Evolutionary conservation across 2,888 invertebrate species (phyloP).

Genomic region (Euplexia lucipara): DNA sequence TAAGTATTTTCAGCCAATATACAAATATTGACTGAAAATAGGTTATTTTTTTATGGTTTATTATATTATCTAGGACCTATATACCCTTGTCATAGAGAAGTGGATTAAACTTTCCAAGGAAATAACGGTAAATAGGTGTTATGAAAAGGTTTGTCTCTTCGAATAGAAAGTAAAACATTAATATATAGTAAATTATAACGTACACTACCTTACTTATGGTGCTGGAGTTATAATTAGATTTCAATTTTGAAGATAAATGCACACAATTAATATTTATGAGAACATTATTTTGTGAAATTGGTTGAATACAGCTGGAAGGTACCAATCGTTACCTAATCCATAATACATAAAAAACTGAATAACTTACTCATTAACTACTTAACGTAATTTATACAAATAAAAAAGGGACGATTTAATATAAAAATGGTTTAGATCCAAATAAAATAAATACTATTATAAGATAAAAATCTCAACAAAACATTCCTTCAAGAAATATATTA

Average conservation of each 20-base stretch:
- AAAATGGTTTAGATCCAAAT: conserved; percentile 67
- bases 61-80: not conserved
- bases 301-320: conserved; percentile 38
- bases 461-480: conserved; percentile 82
- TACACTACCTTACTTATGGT: not conserved
- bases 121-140: no score
- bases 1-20: conserved; percentile 6
- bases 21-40: not conserved
- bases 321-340: conserved; percentile 26
- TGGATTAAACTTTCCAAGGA: not conserved
- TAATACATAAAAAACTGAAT: conserved; percentile 48
- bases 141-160: no score
- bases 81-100: no score
- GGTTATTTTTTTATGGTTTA: not conserved
- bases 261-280: conserved; percentile 48
- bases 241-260: conserved; percentile 38
- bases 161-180: not conserved
- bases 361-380: conserved; percentile 58
- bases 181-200: not conserved
- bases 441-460: conserved; percentile 78
- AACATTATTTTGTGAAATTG: conserved; percentile 37
- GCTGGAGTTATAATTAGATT: conserved; percentile 35
- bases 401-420: conserved; percentile 65
- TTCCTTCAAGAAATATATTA: conserved; percentile 84
- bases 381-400: conserved; percentile 66